These are phyloP conservation scores for Oscheius sp. DNA, from an alignment of 2,888 invertebrate genomes.

Conservation along the genomic window DNA sequence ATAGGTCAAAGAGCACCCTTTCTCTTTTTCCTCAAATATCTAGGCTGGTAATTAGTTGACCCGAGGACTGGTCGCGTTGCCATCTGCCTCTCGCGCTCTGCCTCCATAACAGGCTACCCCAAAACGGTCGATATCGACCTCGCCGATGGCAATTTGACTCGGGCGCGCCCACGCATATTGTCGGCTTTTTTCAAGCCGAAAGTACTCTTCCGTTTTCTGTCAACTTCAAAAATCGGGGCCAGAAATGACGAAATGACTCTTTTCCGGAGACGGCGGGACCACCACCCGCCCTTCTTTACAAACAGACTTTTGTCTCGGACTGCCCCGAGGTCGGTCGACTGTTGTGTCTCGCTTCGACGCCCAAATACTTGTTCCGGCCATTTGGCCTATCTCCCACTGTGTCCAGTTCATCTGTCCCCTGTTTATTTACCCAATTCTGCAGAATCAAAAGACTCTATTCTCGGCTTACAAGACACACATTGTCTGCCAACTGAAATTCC, in stretches of 20 bases:
- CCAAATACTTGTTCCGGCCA: conserved; percentile 25
- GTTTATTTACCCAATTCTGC: not conserved
- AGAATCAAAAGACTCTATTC: too few species aligned
- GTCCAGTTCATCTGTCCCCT: not conserved
- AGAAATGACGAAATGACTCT: conserved; percentile 22
- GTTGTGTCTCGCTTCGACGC: conserved; percentile 25
- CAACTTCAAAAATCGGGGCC: conserved; percentile 1
- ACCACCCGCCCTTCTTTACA: not conserved
- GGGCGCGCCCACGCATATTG: not conserved
- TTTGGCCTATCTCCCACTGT: not conserved
- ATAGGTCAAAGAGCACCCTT: not conserved
- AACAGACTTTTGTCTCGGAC: conserved; percentile 4
- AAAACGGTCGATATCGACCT: conserved; percentile 19
- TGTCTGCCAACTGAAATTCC: too few species aligned
- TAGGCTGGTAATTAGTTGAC: conserved; percentile 25
- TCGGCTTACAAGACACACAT: too few species aligned
- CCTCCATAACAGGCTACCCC: conserved; percentile 11
- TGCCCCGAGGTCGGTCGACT: conserved; percentile 14
- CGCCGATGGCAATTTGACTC: conserved; percentile 9
- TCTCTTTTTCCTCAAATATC: too few species aligned
- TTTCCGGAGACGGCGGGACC: conserved; percentile 10
- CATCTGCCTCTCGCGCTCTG: conserved; percentile 15
- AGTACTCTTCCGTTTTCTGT: conserved; percentile 31
- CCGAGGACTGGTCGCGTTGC: conserved; percentile 25
- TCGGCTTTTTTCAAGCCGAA: conserved; percentile 3